Evolutionary conservation across 1,140 invertebrate genomes (phyloP).

Genomic region (Laupala kohalensis): DNA sequence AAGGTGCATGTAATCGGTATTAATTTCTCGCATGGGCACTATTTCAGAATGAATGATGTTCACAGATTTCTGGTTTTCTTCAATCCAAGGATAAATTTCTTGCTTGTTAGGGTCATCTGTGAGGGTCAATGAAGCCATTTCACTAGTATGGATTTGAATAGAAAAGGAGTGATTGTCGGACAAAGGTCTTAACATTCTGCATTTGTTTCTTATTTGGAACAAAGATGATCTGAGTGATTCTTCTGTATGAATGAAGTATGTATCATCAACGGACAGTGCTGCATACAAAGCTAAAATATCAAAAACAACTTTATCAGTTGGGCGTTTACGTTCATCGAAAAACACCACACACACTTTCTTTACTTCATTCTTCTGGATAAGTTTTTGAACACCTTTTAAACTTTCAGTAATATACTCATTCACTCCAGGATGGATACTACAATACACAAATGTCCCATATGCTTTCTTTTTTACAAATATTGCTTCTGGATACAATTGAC

Average conservation of each 20-base stretch:
- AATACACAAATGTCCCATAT: slow-evolving; percentile 37
- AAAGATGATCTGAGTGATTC: slow-evolving; percentile 41
- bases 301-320: slow-evolving; percentile 40
- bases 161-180: slow-evolving; percentile 37
- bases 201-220: slow-evolving; percentile 34
- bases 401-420: slow-evolving; percentile 42
- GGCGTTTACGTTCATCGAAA: slow-evolving; percentile 23
- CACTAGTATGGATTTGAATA: slow-evolving; percentile 39
- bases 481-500: slow-evolving; percentile 41
- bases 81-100: slow-evolving; percentile 40
- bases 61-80: slow-evolving; percentile 19
- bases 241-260: slow-evolving; percentile 42
- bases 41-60: background rate
- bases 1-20: background rate
- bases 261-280: slow-evolving; percentile 25
- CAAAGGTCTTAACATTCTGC: slow-evolving; percentile 31
- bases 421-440: slow-evolving; percentile 42
- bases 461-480: slow-evolving; percentile 42
- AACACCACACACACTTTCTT: slow-evolving; percentile 32
- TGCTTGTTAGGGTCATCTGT: slow-evolving; percentile 31
- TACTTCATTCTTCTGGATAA: slow-evolving; percentile 29
- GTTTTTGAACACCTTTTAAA: slow-evolving; percentile 29
- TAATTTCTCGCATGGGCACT: background rate
- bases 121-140: slow-evolving; percentile 33
- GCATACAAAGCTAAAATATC: slow-evolving; percentile 29